A percentile compares a stretch with the other conserved stretches of the same genome.
phyloP scores from a whole-genome alignment of 2,797 vertebrate species.

The Hypotaenidia philippensis region DNA sequence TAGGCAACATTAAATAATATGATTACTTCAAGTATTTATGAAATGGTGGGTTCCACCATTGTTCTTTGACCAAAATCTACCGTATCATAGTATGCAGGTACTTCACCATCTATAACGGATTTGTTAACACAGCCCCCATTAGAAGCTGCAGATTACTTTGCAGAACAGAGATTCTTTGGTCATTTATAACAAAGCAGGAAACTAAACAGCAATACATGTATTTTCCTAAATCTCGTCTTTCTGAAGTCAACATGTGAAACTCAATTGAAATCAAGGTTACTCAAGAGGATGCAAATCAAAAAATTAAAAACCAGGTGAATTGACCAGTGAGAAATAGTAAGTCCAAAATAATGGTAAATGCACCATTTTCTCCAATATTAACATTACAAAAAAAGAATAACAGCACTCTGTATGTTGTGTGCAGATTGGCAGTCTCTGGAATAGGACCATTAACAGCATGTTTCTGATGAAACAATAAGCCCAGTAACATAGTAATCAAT shows the following conservation, averaged over 20 bases:
- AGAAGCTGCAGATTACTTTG: not conserved
- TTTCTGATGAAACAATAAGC: not conserved
- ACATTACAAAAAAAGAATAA: not conserved
- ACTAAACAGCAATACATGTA: not conserved
- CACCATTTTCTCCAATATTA: not conserved
- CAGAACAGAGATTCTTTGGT: not conserved
- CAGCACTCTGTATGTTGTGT: not conserved
- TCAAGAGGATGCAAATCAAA: not conserved
- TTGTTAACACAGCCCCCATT: not conserved
- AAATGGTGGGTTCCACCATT: not conserved
- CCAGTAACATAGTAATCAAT: not conserved
- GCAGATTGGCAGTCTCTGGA: not conserved
- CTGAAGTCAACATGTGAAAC: not conserved
- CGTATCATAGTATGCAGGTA: not conserved
- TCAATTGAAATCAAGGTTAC: not conserved
- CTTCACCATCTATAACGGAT: not conserved
- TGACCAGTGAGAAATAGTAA: not conserved
- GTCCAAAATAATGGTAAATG: not conserved
- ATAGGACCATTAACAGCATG: not conserved
- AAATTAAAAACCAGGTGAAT: not conserved
- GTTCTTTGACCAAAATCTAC: not conserved
- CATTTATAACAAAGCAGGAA: not conserved
- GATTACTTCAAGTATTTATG: not conserved
- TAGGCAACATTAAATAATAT: fast-evolving
- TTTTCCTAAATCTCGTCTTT: not conserved